Conservation (phyloP, 2,113 vertebrate genomes). For the Mustela lutreola region DNA sequence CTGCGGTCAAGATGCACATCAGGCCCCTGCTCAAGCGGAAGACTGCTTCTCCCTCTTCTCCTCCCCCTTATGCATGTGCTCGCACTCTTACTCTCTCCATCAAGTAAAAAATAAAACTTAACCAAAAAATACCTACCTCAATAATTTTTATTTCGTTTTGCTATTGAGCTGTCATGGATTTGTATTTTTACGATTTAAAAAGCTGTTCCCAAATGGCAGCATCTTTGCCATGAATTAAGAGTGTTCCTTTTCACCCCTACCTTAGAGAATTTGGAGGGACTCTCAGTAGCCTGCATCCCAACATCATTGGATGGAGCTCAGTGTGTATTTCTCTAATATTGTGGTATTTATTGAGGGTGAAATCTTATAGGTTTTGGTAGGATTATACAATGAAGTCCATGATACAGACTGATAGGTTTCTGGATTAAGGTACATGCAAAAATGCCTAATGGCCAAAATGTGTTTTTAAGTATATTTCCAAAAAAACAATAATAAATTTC, state of each 20-base stretch:
- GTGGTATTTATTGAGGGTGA: neutral
- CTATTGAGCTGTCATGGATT: neutral
- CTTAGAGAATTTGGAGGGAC: neutral
- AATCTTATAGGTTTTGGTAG: neutral
- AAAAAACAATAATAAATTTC: neutral
- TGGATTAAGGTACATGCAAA: neutral
- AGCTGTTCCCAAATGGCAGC: neutral
- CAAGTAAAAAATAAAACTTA: too few relatives aligned
- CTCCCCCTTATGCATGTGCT: too few relatives aligned
- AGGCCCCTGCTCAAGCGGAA: too few relatives aligned
- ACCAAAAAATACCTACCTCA: neutral
- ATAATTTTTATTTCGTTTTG: slow-evolving; percentile 26
- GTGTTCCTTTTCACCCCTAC: slow-evolving; percentile 5
- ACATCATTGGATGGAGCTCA: neutral
- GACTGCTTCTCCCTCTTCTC: too few relatives aligned
- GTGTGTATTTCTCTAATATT: neutral
- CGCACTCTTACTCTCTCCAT: too few relatives aligned
- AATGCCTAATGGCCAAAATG: neutral
- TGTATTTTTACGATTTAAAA: neutral
- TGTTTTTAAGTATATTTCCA: neutral
- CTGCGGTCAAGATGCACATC: too few relatives aligned
- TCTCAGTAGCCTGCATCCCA: neutral
- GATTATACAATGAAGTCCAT: neutral
- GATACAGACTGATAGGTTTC: neutral
- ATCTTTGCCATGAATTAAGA: neutral